Percentiles rank a stretch among this genome's conserved stretches.
Evolutionary conservation across 1,140 invertebrate genomes (phyloP).

Genomic region (Penaeus vannamei): DNA sequence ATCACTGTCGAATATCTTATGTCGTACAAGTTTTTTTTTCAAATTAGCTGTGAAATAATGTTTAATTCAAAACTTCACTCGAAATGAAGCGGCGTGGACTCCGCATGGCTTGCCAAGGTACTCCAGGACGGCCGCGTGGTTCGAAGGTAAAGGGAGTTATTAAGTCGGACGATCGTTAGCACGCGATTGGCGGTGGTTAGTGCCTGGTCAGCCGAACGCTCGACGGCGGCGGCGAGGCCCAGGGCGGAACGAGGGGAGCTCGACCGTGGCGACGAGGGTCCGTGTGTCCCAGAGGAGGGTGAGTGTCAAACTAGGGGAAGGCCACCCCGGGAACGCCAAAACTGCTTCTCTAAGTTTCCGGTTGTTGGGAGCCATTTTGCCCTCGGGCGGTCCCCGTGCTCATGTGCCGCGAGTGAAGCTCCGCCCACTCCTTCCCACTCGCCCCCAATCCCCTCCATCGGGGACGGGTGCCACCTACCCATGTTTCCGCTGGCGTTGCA

Average conservation of each 20-base stretch:
- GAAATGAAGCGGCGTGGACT: too few relatives aligned
- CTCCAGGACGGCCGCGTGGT: too few relatives aligned
- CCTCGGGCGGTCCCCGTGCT: conserved; percentile 61
- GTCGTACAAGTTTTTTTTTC: too few relatives aligned
- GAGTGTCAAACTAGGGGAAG: conserved; percentile 64
- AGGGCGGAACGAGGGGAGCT: conserved; percentile 33
- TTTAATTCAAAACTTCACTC: too few relatives aligned
- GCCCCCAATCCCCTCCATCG: conserved; percentile 6
- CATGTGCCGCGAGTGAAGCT: conserved; percentile 57
- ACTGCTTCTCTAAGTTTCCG: conserved; percentile 66
- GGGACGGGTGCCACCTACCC: not conserved
- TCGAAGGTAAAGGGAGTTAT: too few relatives aligned
- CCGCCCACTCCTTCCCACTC: conserved; percentile 47
- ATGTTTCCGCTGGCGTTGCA: not conserved
- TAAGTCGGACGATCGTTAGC: too few relatives aligned
- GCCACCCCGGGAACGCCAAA: conserved; percentile 65
- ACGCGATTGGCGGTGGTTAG: too few relatives aligned
- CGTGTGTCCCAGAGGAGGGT: conserved; percentile 63
- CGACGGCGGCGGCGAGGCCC: not conserved
- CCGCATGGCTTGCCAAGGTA: too few relatives aligned
- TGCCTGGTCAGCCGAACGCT: too few relatives aligned
- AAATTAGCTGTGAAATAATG: too few relatives aligned
- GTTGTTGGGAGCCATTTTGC: conserved; percentile 65
- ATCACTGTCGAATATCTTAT: too few relatives aligned
- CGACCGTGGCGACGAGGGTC: conserved; percentile 39